phyloP scores from a whole-genome alignment of 2,797 vertebrate species.

The Emydoidea blandingii region DNA sequence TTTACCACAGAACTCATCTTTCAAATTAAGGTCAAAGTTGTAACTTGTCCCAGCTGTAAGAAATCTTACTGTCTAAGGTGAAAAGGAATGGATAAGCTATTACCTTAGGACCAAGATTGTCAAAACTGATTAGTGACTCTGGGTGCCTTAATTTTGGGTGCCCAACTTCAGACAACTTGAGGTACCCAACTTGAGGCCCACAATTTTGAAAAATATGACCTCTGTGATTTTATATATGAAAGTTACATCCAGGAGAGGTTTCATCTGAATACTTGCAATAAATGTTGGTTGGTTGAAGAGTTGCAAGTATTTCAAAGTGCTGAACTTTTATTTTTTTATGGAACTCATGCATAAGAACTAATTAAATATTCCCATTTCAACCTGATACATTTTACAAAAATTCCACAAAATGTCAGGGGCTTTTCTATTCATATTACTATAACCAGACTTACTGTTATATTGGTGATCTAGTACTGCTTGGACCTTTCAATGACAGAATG shows the following conservation, averaged over 20 bases:
- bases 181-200: neutral
- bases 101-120: neutral
- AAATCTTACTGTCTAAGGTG: neutral
- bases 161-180: neutral
- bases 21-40: neutral
- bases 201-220: neutral
- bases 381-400: neutral
- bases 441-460: neutral
- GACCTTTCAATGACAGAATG: neutral
- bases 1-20: neutral
- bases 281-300: neutral
- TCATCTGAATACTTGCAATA: neutral
- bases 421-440: neutral
- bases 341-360: neutral
- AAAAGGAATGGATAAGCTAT: neutral
- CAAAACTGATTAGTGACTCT: neutral
- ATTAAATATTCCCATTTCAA: constrained; percentile 16
- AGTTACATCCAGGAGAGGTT: neutral
- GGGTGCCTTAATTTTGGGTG: neutral
- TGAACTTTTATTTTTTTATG: neutral
- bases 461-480: neutral
- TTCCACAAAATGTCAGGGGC: neutral
- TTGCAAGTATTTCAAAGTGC: neutral
- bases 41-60: neutral
- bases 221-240: neutral